These are phyloP conservation scores for Typhlomys cinereus DNA, from an alignment of 2,113 vertebrate genomes.

Conservation along the genomic window DNA sequence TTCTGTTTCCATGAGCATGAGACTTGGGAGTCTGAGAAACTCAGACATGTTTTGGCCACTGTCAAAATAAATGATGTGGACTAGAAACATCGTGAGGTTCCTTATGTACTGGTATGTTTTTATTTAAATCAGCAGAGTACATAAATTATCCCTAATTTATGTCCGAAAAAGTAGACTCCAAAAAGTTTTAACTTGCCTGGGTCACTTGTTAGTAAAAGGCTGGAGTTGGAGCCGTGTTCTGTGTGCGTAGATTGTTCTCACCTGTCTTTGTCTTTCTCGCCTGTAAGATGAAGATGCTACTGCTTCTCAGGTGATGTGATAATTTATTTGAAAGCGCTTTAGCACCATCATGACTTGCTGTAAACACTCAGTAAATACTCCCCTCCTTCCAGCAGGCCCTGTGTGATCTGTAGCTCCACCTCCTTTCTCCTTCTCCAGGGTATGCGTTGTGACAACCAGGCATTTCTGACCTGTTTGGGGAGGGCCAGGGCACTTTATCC, in stretches of 20 bases:
- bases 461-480: conserved; percentile 29
- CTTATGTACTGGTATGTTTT: neutral
- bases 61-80: neutral
- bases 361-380: neutral
- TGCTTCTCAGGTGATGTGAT: neutral
- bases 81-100: neutral
- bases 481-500: neutral
- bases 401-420: neutral
- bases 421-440: neutral
- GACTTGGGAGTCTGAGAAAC: neutral
- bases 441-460: neutral
- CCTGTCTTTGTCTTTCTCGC: neutral
- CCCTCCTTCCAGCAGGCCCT: neutral
- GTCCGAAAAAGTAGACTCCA: neutral
- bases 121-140: neutral
- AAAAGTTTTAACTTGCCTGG: neutral
- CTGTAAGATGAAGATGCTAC: neutral
- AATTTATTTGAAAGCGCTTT: conserved; percentile 3
- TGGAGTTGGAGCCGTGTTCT: neutral
- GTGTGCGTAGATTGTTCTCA: neutral
- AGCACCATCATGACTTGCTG: neutral
- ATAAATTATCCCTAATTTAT: neutral
- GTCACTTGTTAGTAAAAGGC: neutral
- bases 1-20: neutral
- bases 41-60: neutral